These are phyloP conservation scores for Alcedo quadribrachys DNA, from an alignment of 2,797 vertebrate species.

Conservation along the genomic window DNA sequence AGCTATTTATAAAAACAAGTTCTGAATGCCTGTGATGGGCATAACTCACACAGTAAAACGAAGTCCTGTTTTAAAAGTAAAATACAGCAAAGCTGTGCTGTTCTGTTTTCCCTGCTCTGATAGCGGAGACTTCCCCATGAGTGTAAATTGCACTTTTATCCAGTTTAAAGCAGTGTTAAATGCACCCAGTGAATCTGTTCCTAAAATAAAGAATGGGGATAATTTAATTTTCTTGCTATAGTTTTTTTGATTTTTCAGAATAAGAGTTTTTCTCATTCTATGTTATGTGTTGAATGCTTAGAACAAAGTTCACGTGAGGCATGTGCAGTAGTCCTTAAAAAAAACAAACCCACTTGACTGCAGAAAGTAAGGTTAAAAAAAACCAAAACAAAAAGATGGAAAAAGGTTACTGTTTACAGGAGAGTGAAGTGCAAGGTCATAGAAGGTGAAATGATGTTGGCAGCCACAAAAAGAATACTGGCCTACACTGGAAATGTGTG, in stretches of 20 bases:
- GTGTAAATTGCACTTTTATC: background rate
- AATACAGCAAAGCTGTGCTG: background rate
- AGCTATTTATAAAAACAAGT: slow-evolving; percentile 29
- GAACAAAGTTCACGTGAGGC: background rate
- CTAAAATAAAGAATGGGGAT: background rate
- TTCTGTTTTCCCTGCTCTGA: background rate
- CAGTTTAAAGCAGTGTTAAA: background rate
- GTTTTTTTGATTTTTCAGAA: background rate
- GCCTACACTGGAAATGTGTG: background rate
- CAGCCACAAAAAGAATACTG: background rate
- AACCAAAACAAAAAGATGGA: background rate
- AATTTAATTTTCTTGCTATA: background rate
- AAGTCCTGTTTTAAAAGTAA: background rate
- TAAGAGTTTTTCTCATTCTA: background rate
- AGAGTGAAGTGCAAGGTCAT: background rate
- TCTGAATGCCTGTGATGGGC: background rate
- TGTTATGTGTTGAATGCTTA: background rate
- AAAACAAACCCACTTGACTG: background rate
- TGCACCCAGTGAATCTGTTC: background rate
- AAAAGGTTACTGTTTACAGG: background rate
- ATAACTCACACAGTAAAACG: slow-evolving; percentile 23
- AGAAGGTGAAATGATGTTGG: background rate
- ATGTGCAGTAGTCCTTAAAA: background rate
- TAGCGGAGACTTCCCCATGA: background rate
- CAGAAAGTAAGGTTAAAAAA: background rate